A percentile compares a stretch with the other conserved stretches of the same genome.
phyloP scores from a whole-genome alignment of 2,113 vertebrate species.

The Anarhynchus alexandrinus region DNA sequence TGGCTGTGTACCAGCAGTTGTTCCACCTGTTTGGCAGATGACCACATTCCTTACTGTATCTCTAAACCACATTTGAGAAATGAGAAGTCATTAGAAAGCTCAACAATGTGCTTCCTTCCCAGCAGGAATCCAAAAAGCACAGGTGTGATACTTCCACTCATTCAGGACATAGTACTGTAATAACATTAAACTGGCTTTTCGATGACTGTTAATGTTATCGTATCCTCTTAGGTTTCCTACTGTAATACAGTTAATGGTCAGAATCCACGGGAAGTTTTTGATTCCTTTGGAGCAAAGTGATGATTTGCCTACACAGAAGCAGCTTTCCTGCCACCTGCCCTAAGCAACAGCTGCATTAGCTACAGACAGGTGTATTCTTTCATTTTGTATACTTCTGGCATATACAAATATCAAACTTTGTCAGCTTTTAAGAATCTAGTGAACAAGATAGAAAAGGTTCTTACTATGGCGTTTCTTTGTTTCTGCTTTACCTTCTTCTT shows the following conservation, averaged over 20 bases:
- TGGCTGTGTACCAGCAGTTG: background rate
- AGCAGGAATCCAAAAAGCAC: background rate
- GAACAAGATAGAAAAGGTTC: background rate
- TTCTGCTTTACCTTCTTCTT: constrained; percentile 82
- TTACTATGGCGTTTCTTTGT: constrained; percentile 71
- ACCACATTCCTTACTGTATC: background rate
- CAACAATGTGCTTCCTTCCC: background rate
- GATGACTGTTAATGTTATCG: background rate
- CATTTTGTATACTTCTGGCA: background rate
- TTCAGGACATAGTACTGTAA: background rate
- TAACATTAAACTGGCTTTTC: background rate
- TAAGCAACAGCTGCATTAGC: background rate
- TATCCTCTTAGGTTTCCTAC: background rate
- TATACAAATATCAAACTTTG: background rate
- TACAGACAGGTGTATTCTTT: background rate
- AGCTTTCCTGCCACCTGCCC: background rate
- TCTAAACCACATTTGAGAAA: background rate
- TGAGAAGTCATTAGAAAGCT: background rate
- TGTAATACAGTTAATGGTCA: background rate
- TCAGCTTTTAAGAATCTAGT: background rate
- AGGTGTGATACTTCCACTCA: background rate
- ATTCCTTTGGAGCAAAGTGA: background rate
- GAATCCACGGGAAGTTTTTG: background rate
- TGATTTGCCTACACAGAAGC: background rate
- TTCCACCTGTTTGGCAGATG: background rate